Conservation (phyloP, 2,888 invertebrate genomes). For the Meloe dianella region DNA sequence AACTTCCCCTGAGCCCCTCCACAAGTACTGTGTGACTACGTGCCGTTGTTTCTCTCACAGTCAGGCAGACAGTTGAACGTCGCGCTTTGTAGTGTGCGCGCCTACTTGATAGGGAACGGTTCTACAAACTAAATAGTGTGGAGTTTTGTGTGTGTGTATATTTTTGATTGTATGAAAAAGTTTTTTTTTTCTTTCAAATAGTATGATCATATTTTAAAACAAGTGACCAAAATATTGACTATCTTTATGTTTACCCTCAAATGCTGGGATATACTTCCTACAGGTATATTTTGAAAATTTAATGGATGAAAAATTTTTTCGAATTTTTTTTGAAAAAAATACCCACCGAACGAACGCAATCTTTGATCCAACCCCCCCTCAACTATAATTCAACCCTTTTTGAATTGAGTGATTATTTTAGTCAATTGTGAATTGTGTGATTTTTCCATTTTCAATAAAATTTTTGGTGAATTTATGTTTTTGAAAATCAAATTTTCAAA, state of each 20-base stretch:
- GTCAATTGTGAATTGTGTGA: background rate
- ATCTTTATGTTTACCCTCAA: conserved; percentile 65
- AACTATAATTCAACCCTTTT: background rate
- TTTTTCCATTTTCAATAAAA: too few relatives aligned
- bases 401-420: background rate
- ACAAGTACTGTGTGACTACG: conserved; percentile 50
- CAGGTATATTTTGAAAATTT: conserved; percentile 60
- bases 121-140: background rate
- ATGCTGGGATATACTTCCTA: conserved; percentile 74
- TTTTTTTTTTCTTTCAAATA: background rate
- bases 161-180: background rate
- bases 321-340: conserved; percentile 18
- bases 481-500: background rate
- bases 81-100: conserved; percentile 46
- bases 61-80: conserved; percentile 59
- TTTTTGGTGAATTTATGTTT: background rate
- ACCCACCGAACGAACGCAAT: background rate
- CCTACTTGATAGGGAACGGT: conserved; percentile 8
- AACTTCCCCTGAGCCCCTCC: conserved; percentile 68
- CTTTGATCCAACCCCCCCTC: conserved; percentile 11
- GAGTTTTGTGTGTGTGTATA: background rate
- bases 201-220: conserved; percentile 35
- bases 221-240: conserved; percentile 46
- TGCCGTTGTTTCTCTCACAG: conserved; percentile 70
- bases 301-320: conserved; percentile 26